Conservation (phyloP, 2,888 invertebrate species). For the Liposcelis brunnea region DNA sequence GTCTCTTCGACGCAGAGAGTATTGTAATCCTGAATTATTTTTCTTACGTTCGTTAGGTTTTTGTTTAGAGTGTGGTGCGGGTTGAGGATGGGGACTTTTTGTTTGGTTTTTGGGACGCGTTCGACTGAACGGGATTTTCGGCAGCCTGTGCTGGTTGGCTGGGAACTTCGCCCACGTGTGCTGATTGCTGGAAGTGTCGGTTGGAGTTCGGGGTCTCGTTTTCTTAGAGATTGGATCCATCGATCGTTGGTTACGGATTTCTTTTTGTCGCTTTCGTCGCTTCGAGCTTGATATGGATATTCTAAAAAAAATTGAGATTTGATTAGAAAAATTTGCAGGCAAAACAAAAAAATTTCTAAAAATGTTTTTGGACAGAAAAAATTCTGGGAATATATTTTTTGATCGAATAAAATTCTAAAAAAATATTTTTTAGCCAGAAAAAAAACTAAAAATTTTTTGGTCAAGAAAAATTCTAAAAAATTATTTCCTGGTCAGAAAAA, state of each 20-base stretch:
- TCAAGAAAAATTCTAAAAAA: too few relatives aligned
- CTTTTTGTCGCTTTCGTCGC: constrained; percentile 18
- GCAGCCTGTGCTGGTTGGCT: background rate
- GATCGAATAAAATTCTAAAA: too few relatives aligned
- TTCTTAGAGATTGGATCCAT: constrained; percentile 49
- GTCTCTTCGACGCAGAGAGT: background rate
- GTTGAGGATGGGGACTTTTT: constrained; percentile 20
- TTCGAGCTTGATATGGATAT: constrained; percentile 22
- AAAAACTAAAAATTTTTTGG: too few relatives aligned
- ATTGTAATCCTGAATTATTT: constrained; percentile 19
- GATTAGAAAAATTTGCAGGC: constrained; percentile 16
- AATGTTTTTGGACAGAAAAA: too few relatives aligned
- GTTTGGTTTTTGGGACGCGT: constrained; percentile 12
- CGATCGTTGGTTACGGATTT: constrained; percentile 34
- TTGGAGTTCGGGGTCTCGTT: constrained; percentile 45
- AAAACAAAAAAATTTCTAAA: constrained; percentile 17
- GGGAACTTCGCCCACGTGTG: constrained; percentile 16
- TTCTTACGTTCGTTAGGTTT: constrained; percentile 28
- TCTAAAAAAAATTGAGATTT: constrained; percentile 13
- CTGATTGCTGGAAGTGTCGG: constrained; percentile 45
- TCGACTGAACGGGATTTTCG: constrained; percentile 18
- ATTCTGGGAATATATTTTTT: too few relatives aligned
- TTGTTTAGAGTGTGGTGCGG: constrained; percentile 27
- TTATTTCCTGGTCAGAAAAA: too few relatives aligned
- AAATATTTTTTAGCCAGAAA: too few relatives aligned